Evolutionary conservation across 2,797 vertebrate species (phyloP), one percentile per base, ranked within the genome.

Genomic region (Channa striata): DNA sequence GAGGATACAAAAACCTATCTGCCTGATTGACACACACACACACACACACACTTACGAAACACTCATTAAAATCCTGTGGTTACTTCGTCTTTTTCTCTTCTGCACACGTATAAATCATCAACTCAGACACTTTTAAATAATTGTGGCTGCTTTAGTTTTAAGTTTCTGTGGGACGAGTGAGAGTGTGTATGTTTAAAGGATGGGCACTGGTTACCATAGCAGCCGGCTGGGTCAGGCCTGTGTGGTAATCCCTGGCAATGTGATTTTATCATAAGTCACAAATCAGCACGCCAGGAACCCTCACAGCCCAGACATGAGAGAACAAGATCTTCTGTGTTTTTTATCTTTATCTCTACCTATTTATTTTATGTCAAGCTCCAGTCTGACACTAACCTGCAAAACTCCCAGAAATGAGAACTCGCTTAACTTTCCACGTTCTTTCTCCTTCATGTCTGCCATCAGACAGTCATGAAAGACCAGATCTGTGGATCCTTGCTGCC

Each of bases 201-300:
- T 78, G 56, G 74, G 74, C n/a, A 74, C 74, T 17, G 83, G 94
- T 93, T 94, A 93, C 93, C 90, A 92, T 87, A 88, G 92, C 88
- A 95, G 96, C 94, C 86, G 95, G 90, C 93, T 91, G 74, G 92
- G 96, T 95, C 93, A 92, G 94, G 94, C 94, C 91, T 96, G 92
- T 93, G 97, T 99, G 98, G 98, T 99, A 99, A 99, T 99, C 98
- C 97, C 97, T 99, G 98, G 98, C 98, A 99, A 99, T 99, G 98
- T 99, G 98, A 99, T 99, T 99, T 99, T 96, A 97, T 99, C 95
- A 97, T 96, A 98, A 98, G 83, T 97, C 97, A 98, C 97, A 99
- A 99, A 99, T 99, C 98, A 99, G 97, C 97, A 99, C 97, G 98
- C 98, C 98, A 99, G 98, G 97, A 99, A 99, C 97, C 98, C 98